Evolutionary conservation across 2,888 invertebrate genomes (phyloP).

Genomic region (Agrotis segetum): DNA sequence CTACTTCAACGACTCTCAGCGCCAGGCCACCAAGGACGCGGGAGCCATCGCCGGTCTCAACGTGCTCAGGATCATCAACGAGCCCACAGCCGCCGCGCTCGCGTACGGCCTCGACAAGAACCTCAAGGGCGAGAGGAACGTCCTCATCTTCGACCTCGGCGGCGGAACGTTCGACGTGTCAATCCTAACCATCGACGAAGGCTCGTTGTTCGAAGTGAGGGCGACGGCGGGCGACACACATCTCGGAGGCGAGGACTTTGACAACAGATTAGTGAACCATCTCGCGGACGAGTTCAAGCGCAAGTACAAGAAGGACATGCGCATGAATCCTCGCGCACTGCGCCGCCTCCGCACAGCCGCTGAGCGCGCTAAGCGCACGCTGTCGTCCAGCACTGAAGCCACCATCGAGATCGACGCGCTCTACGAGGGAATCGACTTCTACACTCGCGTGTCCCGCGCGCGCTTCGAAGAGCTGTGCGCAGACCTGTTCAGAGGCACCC

Average conservation of each 20-base stretch:
- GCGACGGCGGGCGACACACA: conserved; percentile 96
- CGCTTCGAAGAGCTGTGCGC: conserved; percentile 94
- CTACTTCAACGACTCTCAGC: conserved; percentile 94
- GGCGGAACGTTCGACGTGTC: conserved; percentile 98
- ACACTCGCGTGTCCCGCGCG: conserved; percentile 93
- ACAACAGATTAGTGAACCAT: conserved; percentile 92
- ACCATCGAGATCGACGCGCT: conserved; percentile 94
- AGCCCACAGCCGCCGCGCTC: conserved; percentile 96
- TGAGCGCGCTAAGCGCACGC: conserved; percentile 94
- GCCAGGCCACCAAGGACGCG: conserved; percentile 97
- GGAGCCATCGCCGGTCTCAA: conserved; percentile 96
- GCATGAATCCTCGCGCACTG: conserved; percentile 92
- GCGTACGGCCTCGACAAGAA: conserved; percentile 96
- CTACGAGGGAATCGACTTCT: conserved; percentile 93
- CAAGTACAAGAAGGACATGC: conserved; percentile 93
- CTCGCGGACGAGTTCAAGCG: conserved; percentile 93
- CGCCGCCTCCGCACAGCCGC: conserved; percentile 94
- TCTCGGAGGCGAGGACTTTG: conserved; percentile 94
- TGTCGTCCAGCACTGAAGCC: conserved; percentile 95
- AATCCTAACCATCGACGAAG: conserved; percentile 96
- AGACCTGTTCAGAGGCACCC: conserved; percentile 93
- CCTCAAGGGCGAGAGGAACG: conserved; percentile 93
- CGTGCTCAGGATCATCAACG: conserved; percentile 97
- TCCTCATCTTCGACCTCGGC: conserved; percentile 93
- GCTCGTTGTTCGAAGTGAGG: conserved; percentile 95